These are phyloP conservation scores for Arenaria interpres DNA, from an alignment of 2,113 vertebrate genomes.

Conservation along the genomic window DNA sequence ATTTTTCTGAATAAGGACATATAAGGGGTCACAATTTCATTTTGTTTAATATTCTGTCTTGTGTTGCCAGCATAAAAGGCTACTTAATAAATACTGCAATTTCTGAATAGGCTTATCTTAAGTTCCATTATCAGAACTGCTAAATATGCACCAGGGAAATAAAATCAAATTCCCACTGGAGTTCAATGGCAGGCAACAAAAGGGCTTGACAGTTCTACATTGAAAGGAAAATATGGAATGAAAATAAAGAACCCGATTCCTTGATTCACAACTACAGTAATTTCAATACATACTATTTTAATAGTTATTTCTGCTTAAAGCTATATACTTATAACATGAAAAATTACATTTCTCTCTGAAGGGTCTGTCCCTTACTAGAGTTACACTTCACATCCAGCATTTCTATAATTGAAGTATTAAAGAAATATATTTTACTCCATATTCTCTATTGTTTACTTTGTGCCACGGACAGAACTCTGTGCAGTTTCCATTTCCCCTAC, in stretches of 20 bases:
- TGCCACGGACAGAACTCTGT: not conserved
- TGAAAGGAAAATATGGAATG: not conserved
- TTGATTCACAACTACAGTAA: not conserved
- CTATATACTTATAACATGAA: not conserved
- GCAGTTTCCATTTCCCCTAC: slow-evolving; percentile 25
- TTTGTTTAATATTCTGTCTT: not conserved
- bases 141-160: not conserved
- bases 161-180: not conserved
- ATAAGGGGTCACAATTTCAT: not conserved
- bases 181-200: not conserved
- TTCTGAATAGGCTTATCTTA: not conserved
- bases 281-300: not conserved
- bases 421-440: not conserved
- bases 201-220: not conserved
- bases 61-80: not conserved
- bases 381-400: not conserved
- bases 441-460: not conserved
- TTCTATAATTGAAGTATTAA: not conserved
- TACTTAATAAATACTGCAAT: not conserved
- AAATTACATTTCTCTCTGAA: not conserved
- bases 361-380: not conserved
- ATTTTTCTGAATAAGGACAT: not conserved
- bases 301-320: not conserved
- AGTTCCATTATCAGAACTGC: not conserved
- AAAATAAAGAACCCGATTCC: not conserved